A percentile compares a stretch with the other conserved stretches of the same genome.
Evolutionary conservation across 2,113 vertebrate genomes (phyloP).

Genomic region (Donacobius atricapilla): DNA sequence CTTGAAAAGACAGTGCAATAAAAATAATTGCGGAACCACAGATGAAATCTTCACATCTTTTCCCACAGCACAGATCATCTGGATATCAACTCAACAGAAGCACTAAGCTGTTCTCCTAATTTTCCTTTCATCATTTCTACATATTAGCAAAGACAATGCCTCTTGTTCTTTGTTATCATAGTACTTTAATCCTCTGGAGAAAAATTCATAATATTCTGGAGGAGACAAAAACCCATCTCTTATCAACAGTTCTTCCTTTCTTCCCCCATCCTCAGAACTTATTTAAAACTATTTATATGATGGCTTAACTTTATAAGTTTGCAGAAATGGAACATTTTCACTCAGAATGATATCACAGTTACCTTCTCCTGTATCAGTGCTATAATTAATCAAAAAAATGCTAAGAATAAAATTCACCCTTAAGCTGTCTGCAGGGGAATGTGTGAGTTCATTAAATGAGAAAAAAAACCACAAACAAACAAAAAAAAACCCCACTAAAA

Average conservation of each 20-base stretch:
- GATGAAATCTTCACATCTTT: neutral
- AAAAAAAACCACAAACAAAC: neutral
- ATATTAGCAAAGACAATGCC: neutral
- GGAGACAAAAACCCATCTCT: neutral
- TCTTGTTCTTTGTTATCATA: neutral
- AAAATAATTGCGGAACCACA: constrained; percentile 10
- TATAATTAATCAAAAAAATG: constrained; percentile 8
- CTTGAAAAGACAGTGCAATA: neutral
- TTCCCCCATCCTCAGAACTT: neutral
- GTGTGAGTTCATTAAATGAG: neutral
- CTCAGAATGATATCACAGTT: constrained; percentile 13
- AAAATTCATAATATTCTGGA: neutral
- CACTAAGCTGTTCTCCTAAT: neutral
- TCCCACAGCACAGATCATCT: neutral
- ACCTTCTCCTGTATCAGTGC: neutral
- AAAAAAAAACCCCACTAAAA: neutral
- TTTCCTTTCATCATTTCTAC: neutral
- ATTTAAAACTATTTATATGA: neutral
- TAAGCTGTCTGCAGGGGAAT: neutral
- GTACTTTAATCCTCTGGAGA: neutral
- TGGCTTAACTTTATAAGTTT: neutral
- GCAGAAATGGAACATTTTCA: constrained; percentile 6
- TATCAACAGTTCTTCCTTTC: neutral
- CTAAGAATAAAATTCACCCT: constrained; percentile 38
- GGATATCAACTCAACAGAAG: neutral